Percentiles rank a stretch among this genome's conserved stretches.
Conservation (phyloP, 2,113 vertebrate genomes). For the Brienomyrus longianalis region DNA sequence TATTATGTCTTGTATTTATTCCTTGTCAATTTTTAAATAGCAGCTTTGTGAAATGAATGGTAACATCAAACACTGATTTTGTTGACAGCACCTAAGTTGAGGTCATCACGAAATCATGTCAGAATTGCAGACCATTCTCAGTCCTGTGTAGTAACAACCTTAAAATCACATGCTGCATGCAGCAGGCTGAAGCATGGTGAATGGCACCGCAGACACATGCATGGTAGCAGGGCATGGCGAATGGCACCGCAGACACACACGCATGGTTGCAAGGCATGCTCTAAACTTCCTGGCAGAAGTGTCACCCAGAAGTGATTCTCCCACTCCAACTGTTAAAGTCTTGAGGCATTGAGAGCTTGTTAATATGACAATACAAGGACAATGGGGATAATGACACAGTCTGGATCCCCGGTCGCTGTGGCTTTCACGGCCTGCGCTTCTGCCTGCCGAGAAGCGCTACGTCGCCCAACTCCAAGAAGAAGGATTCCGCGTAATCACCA, state of each 20-base stretch:
- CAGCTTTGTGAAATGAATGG: not conserved
- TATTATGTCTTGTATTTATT: no score
- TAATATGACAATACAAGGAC: constrained; percentile 23
- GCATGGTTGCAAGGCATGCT: no score
- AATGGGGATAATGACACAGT: constrained; percentile 27
- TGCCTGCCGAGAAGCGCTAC: constrained; percentile 34
- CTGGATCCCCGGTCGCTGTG: constrained; percentile 10
- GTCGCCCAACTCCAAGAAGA: constrained; percentile 35
- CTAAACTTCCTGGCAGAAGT: not conserved
- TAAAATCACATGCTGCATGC: not conserved
- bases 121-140: not conserved
- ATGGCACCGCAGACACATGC: not conserved
- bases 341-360: not conserved
- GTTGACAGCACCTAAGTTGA: not conserved
- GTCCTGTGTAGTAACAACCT: not conserved
- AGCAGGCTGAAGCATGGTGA: not conserved
- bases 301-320: not conserved
- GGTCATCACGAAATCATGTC: not conserved
- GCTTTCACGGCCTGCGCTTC: constrained; percentile 30
- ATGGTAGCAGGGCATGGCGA: no score
- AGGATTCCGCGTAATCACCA: constrained; percentile 57
- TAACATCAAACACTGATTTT: not conserved
- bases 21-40: not conserved
- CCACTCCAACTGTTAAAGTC: not conserved
- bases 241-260: no score